These are phyloP conservation scores for Phoebastria nigripes DNA, from an alignment of 2,797 vertebrate genomes.

Conservation along the genomic window DNA sequence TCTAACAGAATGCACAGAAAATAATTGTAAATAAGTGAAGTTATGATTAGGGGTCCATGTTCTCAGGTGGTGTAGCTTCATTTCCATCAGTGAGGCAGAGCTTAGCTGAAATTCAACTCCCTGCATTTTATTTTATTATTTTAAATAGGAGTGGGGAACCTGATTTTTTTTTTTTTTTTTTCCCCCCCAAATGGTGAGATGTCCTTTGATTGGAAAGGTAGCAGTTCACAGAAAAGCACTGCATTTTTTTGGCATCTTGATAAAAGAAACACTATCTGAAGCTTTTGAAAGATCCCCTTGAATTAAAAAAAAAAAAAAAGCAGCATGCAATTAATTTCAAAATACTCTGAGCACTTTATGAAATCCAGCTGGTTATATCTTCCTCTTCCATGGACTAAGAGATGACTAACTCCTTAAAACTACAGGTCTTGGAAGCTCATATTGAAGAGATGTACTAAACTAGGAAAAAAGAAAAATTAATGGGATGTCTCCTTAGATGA, in stretches of 20 bases:
- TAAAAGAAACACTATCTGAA: neutral
- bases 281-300: neutral
- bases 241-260: neutral
- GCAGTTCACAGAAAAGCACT: neutral
- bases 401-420: neutral
- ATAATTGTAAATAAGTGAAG: neutral
- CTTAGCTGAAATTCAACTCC: neutral
- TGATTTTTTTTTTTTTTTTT: neutral
- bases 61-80: neutral
- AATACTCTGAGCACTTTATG: neutral
- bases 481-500: neutral
- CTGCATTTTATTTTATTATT: neutral
- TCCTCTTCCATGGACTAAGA: neutral
- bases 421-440: neutral
- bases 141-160: neutral
- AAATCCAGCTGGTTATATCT: neutral
- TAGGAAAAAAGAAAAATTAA: neutral
- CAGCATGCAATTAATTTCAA: conserved; percentile 6
- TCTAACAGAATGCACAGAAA: neutral
- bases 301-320: neutral
- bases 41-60: neutral
- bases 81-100: neutral
- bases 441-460: neutral
- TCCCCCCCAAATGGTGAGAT: neutral
- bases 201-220: neutral